Base-by-base conservation (phyloP, 2,113 vertebrate species). In the Rhadina sibilatrix region DNA sequence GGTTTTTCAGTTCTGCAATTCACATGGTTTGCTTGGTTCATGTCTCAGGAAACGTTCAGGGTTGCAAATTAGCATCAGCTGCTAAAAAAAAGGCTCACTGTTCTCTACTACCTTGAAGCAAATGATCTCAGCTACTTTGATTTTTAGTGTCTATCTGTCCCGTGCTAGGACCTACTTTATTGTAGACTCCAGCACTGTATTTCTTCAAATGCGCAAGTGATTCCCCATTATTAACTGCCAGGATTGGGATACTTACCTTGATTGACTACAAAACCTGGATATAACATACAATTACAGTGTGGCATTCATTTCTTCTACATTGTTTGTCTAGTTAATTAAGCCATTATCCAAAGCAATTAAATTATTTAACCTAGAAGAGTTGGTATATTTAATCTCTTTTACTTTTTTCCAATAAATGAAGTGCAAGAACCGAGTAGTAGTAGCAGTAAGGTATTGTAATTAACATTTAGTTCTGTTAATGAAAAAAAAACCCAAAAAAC, bases 271-370 rank as follows among this genome's bases (percentile, higher is more conserved):
- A 88, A 83, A 77, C 46, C 25, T 76, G 49, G 49, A 85, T 61
- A 47, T 47, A 57, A n/a, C 37, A 49, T 68, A 28, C 13, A 65
- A 64, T 82, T 27, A 30, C 82, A 82, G 11, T 3, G 6, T 53
- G 28, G 9, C 13, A 83, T 60, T 25, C 27, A 38, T 84, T 95
- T 87, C 6, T 83, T 89, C 53, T 66, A 1, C 60, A 44, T 71
- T 87, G 47, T 75, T 96, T 93, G 50, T 93, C 61, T 76, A 85
- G 31, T 79, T 89, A 89, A 72, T 95, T 84, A 85, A 82, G 28
- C 12, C 28, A 38, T 85, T 95, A 87, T 64, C 49, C 49, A 65
- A 92, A 76, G 18, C 46, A 35, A 78, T 94, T 82, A 89, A 95
- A 81, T 79, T 92, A 68, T 90, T 94, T 89, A 87, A 75, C 40